Conservation (phyloP, 2,113 vertebrate species). For the Pteronura brasiliensis region DNA sequence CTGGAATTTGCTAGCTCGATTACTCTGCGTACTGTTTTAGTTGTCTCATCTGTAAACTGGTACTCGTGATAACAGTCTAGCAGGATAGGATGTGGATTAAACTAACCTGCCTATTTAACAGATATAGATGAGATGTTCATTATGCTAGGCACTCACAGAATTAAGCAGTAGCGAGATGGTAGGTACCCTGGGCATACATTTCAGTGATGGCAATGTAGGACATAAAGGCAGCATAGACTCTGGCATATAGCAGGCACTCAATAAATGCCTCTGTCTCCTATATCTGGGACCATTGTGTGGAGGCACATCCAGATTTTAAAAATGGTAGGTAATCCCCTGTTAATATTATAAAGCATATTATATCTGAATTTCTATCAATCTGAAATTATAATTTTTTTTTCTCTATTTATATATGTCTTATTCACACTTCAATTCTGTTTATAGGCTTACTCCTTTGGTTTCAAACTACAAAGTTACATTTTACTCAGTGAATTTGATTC, state of each 20-base stretch:
- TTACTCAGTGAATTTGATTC: neutral
- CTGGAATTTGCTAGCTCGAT: neutral
- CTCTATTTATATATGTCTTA: neutral
- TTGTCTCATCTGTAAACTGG: neutral
- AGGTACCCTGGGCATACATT: no score
- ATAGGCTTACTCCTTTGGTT: neutral
- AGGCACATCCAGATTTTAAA: neutral
- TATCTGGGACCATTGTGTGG: accelerated
- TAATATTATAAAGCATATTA: neutral
- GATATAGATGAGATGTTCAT: no score
- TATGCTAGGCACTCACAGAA: neutral
- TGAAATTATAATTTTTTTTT: neutral
- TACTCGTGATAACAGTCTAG: neutral
- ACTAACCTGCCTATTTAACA: neutral
- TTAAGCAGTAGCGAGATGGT: neutral
- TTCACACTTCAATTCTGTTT: neutral
- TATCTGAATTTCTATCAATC: neutral
- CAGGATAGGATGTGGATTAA: neutral
- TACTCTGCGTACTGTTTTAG: neutral
- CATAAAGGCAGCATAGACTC: accelerated
- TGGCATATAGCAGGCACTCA: neutral
- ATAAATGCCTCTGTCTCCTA: neutral
- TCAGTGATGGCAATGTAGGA: neutral
- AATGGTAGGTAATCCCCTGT: neutral
- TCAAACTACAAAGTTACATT: neutral